Evolutionary conservation across 1,140 invertebrate genomes (phyloP).

Genomic region (Spodoptera litura): DNA sequence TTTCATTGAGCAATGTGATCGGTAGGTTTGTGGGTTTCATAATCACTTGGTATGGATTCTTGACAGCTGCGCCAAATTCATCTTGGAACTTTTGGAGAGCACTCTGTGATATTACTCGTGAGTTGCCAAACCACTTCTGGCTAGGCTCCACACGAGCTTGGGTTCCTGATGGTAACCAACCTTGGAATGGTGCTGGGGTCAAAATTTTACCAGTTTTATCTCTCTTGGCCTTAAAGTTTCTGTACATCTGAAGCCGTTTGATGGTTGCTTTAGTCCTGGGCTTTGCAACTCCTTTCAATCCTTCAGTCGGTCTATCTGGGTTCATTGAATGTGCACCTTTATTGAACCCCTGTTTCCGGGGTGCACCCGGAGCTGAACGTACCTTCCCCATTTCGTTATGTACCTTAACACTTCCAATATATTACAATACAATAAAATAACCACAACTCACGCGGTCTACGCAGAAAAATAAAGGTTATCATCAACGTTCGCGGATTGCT

Average conservation of each 20-base stretch:
- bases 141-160: slow-evolving; percentile 98
- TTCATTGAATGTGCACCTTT: slow-evolving; percentile 95
- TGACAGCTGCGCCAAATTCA: slow-evolving; percentile 96
- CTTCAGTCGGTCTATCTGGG: slow-evolving; percentile 91
- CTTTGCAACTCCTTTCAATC: slow-evolving; percentile 94
- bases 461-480: slow-evolving; percentile 31
- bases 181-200: slow-evolving; percentile 97
- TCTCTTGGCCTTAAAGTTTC: slow-evolving; percentile 97
- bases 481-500: slow-evolving; percentile 42
- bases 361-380: slow-evolving; percentile 88
- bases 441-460: slow-evolving; percentile 52
- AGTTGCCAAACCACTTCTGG: slow-evolving; percentile 99
- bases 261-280: slow-evolving; percentile 97
- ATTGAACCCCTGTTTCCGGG: slow-evolving; percentile 92
- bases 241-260: slow-evolving; percentile 98
- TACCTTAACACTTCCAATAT: slow-evolving; percentile 33
- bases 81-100: slow-evolving; percentile 99
- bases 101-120: slow-evolving; percentile 96
- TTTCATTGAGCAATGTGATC: slow-evolving; percentile 97
- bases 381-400: slow-evolving; percentile 89
- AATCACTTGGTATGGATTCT: slow-evolving; percentile 98
- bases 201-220: slow-evolving; percentile 97
- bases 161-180: slow-evolving; percentile 94
- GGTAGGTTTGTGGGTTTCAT: slow-evolving; percentile 98
- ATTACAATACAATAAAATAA: slow-evolving; percentile 35